Evolutionary conservation across 2,113 vertebrate species (phyloP).

Genomic region (Xenus cinereus): DNA sequence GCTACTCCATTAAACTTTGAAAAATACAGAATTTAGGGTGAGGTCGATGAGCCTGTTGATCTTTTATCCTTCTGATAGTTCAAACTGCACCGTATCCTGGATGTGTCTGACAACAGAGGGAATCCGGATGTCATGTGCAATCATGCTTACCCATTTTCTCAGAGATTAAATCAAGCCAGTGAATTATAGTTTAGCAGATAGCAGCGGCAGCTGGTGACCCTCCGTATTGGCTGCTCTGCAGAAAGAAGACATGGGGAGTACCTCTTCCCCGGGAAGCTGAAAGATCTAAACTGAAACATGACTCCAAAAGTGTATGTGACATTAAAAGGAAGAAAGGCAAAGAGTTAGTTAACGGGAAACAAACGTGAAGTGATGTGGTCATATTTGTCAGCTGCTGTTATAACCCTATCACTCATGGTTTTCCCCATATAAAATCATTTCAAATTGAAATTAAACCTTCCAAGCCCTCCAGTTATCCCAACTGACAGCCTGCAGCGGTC

Average conservation of each 20-base stretch:
- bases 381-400: slow-evolving; percentile 18
- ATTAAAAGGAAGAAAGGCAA: neutral
- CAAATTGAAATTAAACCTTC: neutral
- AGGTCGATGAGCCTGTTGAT: fast-evolving
- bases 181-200: neutral
- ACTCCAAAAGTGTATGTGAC: neutral
- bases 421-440: neutral
- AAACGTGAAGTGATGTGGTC: neutral
- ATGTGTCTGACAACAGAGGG: neutral
- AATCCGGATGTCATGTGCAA: neutral
- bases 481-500: neutral
- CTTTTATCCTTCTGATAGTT: neutral
- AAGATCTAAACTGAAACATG: neutral
- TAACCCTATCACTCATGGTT: neutral
- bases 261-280: neutral
- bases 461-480: neutral
- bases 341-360: neutral
- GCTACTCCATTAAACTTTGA: neutral
- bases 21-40: fast-evolving
- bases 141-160: neutral
- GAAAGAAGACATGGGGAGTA: neutral
- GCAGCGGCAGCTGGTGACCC: neutral
- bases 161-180: neutral
- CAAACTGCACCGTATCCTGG: neutral
- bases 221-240: neutral